Evolutionary conservation across 1,140 invertebrate species (phyloP).

Genomic region (Trichogramma pretiosum): DNA sequence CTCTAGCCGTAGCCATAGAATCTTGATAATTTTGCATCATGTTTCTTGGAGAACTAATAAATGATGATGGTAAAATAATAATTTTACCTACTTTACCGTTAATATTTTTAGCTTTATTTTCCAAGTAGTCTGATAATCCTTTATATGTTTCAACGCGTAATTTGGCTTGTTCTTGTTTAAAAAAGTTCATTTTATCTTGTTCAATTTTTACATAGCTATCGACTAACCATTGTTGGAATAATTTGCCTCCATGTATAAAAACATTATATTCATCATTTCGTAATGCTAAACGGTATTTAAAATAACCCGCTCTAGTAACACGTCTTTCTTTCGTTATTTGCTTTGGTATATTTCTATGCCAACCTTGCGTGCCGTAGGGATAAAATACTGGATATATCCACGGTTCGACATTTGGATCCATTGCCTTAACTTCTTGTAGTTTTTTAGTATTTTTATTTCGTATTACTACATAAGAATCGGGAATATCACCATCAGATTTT

Average conservation of each 20-base stretch:
- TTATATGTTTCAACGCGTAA: constrained; percentile 5
- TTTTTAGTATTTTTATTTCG: constrained; percentile 10
- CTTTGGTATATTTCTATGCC: background rate
- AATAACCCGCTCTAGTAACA: background rate
- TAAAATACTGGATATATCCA: constrained; percentile 10
- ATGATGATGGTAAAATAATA: background rate
- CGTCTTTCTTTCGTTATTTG: background rate
- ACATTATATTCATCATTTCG: background rate
- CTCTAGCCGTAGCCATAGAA: background rate
- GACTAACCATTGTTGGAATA: constrained; percentile 11
- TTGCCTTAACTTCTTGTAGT: background rate
- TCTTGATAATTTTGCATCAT: background rate
- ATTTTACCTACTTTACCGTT: background rate
- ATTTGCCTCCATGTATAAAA: constrained; percentile 1
- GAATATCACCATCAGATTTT: constrained; percentile 1
- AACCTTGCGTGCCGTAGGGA: constrained; percentile 5
- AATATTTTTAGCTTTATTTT: background rate
- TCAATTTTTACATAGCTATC: constrained; percentile 11
- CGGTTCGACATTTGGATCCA: constrained; percentile 9
- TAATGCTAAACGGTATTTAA: constrained; percentile 2
- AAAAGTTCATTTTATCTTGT: constrained; percentile 2
- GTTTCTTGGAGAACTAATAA: background rate
- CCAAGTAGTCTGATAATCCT: constrained; percentile 4
- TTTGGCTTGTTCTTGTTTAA: background rate
- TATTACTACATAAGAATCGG: constrained; percentile 10